Evolutionary conservation across 2,888 invertebrate genomes (phyloP).

Genomic region (Limnephilus rhombicus): DNA sequence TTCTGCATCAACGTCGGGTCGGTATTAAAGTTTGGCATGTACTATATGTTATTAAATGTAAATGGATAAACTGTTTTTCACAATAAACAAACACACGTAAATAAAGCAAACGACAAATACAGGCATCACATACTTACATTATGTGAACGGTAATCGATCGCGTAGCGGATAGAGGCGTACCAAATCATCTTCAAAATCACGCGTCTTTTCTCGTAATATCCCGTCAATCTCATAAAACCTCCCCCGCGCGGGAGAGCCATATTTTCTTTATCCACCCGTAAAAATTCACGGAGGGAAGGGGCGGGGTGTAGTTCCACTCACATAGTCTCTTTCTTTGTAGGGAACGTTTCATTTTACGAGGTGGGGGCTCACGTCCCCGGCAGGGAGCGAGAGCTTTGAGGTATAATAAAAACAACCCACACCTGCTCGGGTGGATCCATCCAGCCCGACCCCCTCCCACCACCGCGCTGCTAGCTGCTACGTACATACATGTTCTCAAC

Average conservation of each 20-base stretch:
- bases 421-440: slow-evolving; percentile 42
- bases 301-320: slow-evolving; percentile 42
- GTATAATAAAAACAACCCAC: slow-evolving; percentile 62
- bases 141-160: slow-evolving; percentile 55
- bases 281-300: slow-evolving; percentile 59
- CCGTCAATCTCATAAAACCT: slow-evolving; percentile 64
- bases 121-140: slow-evolving; percentile 46
- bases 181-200: slow-evolving; percentile 64
- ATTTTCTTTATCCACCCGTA: slow-evolving; percentile 66
- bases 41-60: too few relatives aligned
- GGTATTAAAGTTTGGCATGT: too few relatives aligned
- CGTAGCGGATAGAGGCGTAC: slow-evolving; percentile 47
- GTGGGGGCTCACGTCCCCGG: slow-evolving; percentile 42
- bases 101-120: slow-evolving; percentile 25
- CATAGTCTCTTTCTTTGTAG: slow-evolving; percentile 50
- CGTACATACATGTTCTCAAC: slow-evolving; percentile 19
- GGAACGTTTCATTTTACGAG: slow-evolving; percentile 62
- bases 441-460: background rate
- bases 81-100: background rate
- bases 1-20: too few relatives aligned
- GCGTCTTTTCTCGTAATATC: slow-evolving; percentile 65
- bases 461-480: slow-evolving; percentile 14
- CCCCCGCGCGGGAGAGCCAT: slow-evolving; percentile 54
- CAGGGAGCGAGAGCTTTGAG: slow-evolving; percentile 54
- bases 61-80: too few relatives aligned